Percentiles rank a stretch among this genome's conserved stretches.
phyloP scores from a whole-genome alignment of 1,140 invertebrate species.

The Babylonia areolata region DNA sequence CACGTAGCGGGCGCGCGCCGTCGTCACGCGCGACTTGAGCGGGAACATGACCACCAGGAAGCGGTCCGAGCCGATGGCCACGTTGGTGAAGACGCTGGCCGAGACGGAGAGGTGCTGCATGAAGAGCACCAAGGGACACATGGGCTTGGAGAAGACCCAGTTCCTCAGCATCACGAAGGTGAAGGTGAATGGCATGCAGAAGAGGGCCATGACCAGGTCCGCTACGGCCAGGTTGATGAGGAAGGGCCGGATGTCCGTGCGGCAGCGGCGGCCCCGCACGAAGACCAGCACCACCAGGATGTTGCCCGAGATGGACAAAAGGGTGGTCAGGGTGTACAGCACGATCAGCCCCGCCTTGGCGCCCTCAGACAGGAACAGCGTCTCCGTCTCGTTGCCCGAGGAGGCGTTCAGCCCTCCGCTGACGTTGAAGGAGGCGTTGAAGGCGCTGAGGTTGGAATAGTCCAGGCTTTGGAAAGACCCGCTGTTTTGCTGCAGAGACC shows the following conservation, averaged over 20 bases:
- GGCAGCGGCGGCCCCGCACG: constrained; percentile 58
- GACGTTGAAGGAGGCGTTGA: constrained; percentile 15
- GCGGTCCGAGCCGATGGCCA: constrained; percentile 72
- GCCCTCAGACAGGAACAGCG: constrained; percentile 39
- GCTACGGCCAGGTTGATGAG: constrained; percentile 85
- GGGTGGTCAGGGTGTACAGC: constrained; percentile 65
- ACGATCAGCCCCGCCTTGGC: constrained; percentile 52
- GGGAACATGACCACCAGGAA: constrained; percentile 70
- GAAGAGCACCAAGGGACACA: constrained; percentile 72
- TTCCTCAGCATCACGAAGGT: constrained; percentile 65
- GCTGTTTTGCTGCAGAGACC: not conserved
- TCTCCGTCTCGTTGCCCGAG: not conserved
- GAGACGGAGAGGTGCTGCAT: constrained; percentile 71
- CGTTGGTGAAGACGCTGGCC: constrained; percentile 71
- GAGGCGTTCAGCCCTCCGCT: not conserved
- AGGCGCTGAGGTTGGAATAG: constrained; percentile 1
- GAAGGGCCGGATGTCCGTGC: constrained; percentile 78
- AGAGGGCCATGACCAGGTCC: constrained; percentile 73
- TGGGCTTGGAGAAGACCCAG: constrained; percentile 70
- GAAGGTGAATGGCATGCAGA: constrained; percentile 76
- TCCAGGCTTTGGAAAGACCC: not conserved
- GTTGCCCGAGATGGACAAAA: constrained; percentile 69
- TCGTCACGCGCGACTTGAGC: constrained; percentile 61
- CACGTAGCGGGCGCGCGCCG: constrained; percentile 64
- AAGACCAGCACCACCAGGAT: constrained; percentile 68